Conservation (phyloP, 2,113 vertebrate genomes). For the Chionodraco myersi region DNA sequence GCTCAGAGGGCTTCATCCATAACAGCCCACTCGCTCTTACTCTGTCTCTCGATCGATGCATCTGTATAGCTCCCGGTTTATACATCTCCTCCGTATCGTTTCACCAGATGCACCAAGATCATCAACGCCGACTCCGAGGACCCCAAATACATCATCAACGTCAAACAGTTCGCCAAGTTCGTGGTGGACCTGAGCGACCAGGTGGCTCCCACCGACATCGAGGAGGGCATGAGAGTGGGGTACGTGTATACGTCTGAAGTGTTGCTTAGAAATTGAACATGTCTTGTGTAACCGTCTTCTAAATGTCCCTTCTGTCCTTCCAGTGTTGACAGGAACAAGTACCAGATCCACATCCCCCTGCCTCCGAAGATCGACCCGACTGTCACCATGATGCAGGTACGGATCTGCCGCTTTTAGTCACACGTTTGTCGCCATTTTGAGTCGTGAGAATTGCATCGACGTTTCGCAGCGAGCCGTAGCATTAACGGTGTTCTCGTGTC, state of each 20-base stretch:
- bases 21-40: too few species aligned
- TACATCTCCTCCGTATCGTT: conserved; percentile 2
- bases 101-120: conserved; percentile 95
- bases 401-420: background rate
- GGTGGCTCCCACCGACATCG: conserved; percentile 98
- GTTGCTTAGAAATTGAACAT: background rate
- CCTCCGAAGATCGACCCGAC: conserved; percentile 99
- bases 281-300: background rate
- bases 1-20: too few species aligned
- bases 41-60: too few species aligned
- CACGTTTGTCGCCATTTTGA: too few species aligned
- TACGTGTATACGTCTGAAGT: conserved; percentile 48
- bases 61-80: too few species aligned
- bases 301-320: background rate
- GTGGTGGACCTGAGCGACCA: conserved; percentile 99
- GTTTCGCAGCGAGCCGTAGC: background rate
- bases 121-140: conserved; percentile 99
- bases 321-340: conserved; percentile 99
- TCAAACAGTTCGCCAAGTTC: conserved; percentile 99
- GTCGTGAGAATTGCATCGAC: too few species aligned
- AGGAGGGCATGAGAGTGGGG: conserved; percentile 99
- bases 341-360: conserved; percentile 98
- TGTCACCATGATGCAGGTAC: conserved; percentile 99
- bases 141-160: conserved; percentile 99
- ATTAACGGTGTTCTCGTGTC: background rate